Evolutionary conservation across 2,113 vertebrate genomes (phyloP), one percentile per base, ranked within the genome.

Genomic region (Phylloscopus trochiloides): DNA sequence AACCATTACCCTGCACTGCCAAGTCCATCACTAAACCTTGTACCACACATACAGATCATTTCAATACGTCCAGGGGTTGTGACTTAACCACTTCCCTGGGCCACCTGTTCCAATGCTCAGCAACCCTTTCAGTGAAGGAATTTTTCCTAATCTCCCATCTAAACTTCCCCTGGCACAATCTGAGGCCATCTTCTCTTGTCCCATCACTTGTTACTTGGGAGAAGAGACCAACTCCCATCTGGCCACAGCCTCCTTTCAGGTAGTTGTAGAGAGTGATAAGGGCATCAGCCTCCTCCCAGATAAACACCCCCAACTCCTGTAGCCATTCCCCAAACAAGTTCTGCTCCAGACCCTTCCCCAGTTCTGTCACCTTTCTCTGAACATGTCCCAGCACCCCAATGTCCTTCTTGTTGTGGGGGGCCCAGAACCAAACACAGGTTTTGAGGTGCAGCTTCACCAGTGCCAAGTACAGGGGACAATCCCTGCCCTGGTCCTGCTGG

Each of bases 401-500:
- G 25, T 47, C 52, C 16, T 31, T 67, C 24, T 21, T 67, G 22
- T 6, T 0, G 0, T 25, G 24, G 75, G 25, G 5, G 29, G 16
- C 17, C 24, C n/a, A 67, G 29, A 67, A 82, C 29, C 0, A 3
- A 7, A 15, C 5, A 31, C 5, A 47, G n/a, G 6, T 26, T 40
- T 42, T 2, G 6, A 40, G n/a, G 17, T 54, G 47, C 1, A 7
- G 52, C n/a, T n/a, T 61, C n/a, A 15, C n/a, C 17, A 67, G 40
- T 36, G 26, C 32, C 0, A 0, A 38, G 19, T n/a, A 70, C 19
- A 29, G 3, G 2, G 29, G 7, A 15, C 29, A 40, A 15, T 61
- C 54, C 0, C n/a, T 67, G 24, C 40, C 47, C 40, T 89, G 38
- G 1, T 34, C 28, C 68, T 81, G 38, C 59, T 74, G 61, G 29